These are phyloP conservation scores for Percopsis omiscomaycus DNA, from an alignment of 2,797 vertebrate species.

Conservation along the genomic window DNA sequence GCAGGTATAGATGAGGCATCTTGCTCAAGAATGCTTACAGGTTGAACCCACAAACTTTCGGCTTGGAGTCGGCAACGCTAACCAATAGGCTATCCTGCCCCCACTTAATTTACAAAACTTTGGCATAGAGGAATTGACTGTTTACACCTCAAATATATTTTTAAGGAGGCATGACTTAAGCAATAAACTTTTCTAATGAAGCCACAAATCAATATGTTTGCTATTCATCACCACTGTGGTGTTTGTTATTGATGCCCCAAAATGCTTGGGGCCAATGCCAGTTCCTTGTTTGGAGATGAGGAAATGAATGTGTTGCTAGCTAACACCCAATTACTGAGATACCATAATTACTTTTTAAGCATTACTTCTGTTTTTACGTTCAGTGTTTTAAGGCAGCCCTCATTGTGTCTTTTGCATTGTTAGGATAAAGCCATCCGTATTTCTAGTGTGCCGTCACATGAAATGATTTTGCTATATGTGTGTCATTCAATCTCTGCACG, in stretches of 20 bases:
- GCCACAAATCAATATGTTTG: slow-evolving; percentile 66
- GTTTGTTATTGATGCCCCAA: slow-evolving; percentile 68
- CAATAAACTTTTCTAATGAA: slow-evolving; percentile 64
- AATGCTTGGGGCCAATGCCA: slow-evolving; percentile 57
- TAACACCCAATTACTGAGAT: slow-evolving; percentile 41
- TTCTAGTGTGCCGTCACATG: slow-evolving; percentile 44
- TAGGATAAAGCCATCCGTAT: slow-evolving; percentile 35
- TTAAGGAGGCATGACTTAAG: slow-evolving; percentile 6
- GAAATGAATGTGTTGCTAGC: slow-evolving; percentile 53
- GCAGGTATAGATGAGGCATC: too few relatives aligned
- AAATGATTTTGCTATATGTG: slow-evolving; percentile 40
- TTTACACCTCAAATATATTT: too few relatives aligned
- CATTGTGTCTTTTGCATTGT: not conserved
- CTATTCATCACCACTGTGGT: slow-evolving; percentile 68
- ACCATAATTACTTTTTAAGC: slow-evolving; percentile 28
- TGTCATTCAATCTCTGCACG: slow-evolving; percentile 35
- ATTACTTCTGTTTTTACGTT: slow-evolving; percentile 39
- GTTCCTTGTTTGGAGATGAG: slow-evolving; percentile 56
- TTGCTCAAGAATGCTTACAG: too few relatives aligned
- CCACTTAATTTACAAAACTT: too few relatives aligned
- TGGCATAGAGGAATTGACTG: too few relatives aligned
- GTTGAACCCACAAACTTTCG: too few relatives aligned
- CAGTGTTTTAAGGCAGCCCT: slow-evolving; percentile 31
- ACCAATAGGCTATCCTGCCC: too few relatives aligned
- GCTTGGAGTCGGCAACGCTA: too few relatives aligned